Conservation (phyloP, 2,888 invertebrate genomes). For the Habrosyne pyritoides region DNA sequence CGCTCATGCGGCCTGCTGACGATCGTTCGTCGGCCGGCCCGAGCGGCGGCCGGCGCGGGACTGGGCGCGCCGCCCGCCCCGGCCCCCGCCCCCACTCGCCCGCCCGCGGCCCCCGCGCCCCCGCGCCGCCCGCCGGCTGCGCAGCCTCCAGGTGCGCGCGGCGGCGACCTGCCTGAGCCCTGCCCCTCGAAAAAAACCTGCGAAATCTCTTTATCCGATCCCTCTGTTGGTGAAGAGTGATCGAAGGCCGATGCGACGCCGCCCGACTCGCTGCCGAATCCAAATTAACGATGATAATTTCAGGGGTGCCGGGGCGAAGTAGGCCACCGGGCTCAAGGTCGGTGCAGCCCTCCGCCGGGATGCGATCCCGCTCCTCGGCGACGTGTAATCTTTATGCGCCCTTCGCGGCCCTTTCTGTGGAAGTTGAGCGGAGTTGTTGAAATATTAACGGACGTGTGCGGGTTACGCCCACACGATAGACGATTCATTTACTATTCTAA, state of each 20-base stretch:
- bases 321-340: slow-evolving; percentile 65
- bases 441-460: slow-evolving; percentile 36
- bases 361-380: slow-evolving; percentile 36
- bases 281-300: slow-evolving; percentile 24
- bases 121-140: slow-evolving; percentile 47
- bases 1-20: slow-evolving; percentile 71
- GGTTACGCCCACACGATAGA: slow-evolving; percentile 32
- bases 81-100: slow-evolving; percentile 48
- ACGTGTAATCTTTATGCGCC: slow-evolving; percentile 51
- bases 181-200: slow-evolving; percentile 38
- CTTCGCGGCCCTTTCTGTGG: slow-evolving; percentile 47
- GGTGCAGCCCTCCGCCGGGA: slow-evolving; percentile 55
- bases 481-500: slow-evolving; percentile 40
- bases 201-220: slow-evolving; percentile 25
- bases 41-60: slow-evolving; percentile 77
- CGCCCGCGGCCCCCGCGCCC: slow-evolving; percentile 43
- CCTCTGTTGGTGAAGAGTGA: slow-evolving; percentile 25
- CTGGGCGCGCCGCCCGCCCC: slow-evolving; percentile 61
- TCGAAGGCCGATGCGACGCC: slow-evolving; percentile 26
- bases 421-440: slow-evolving; percentile 34
- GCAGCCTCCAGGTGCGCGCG: slow-evolving; percentile 57
- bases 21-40: slow-evolving; percentile 64
- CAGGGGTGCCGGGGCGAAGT: slow-evolving; percentile 46
- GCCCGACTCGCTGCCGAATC: slow-evolving; percentile 21
- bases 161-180: slow-evolving; percentile 50